Base-by-base conservation (phyloP, 2,888 invertebrate species). In the Volucella zonaria region DNA sequence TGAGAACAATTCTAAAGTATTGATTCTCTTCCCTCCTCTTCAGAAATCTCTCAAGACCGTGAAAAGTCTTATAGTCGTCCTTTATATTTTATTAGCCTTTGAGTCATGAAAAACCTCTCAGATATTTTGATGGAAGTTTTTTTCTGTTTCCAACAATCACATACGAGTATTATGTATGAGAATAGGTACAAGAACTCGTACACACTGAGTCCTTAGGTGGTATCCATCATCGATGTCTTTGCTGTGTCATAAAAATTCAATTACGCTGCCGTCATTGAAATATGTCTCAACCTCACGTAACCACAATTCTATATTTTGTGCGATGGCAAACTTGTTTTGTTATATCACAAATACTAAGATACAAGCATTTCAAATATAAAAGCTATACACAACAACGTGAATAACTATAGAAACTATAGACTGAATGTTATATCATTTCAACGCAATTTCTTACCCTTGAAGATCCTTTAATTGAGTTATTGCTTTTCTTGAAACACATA, bases 181-280 rank as follows among this genome's bases (percentile, higher is more conserved):
- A 6, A 31, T 31, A 31, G 31, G 31, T 31, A 31, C 31, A 31
- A 6, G 4, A 6, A 31, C 31, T 6, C 31, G 23, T 23, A 23
- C 1, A 23, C 2, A 4, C 23, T 4, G 4, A 23, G 23, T 23
- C 23, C 23, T 23, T 23, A 23, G 23, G 23, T 23, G 23, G 23
- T 56, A 18, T 52, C 52, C 23, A 52, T 52, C 56, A 56, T 56
- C 14, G n/a, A 47, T 47, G 56, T 10, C 68, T 14, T 38, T 23
- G 45, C 47, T 47, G 56, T 47, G 56, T 47, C 56, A 56, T 56
- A 49, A 40, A 70, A 70, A 70, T 70, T 59, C n/a, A 59, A 70
- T 70, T 70, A 70, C 12, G 18, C n/a, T 15, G 14, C 23, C 54
- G 42, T 18, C 43, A 10, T 23, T 31, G 42, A 31, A 43, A 43